A percentile compares a stretch with the other conserved stretches of the same genome.
Evolutionary conservation across 2,113 vertebrate genomes (phyloP).

Genomic region (human): DNA sequence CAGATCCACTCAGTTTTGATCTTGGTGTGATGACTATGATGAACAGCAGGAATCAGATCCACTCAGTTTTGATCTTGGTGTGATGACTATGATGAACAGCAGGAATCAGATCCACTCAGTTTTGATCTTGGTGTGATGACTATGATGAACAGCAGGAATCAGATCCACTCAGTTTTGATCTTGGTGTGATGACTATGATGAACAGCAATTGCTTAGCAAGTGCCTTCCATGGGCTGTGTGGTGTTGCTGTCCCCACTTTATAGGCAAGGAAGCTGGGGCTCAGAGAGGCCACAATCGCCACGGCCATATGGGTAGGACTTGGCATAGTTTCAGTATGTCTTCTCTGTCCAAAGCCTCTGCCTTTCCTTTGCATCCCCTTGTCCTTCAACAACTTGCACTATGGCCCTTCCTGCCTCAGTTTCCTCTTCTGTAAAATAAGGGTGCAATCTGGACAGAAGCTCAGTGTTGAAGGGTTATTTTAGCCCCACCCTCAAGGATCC

Average conservation of each 20-base stretch:
- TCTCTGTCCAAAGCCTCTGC: background rate
- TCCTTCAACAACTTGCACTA: background rate
- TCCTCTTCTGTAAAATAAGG: background rate
- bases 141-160: no score
- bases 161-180: background rate
- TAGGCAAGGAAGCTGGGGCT: background rate
- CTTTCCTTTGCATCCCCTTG: background rate
- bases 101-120: background rate
- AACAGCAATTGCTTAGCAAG: background rate
- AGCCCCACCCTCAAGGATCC: background rate
- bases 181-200: background rate
- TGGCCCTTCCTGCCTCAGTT: background rate
- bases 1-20: background rate
- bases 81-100: background rate
- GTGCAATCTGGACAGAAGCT: background rate
- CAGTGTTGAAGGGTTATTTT: background rate
- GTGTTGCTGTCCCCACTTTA: background rate
- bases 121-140: background rate
- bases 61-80: background rate
- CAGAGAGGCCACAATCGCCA: background rate
- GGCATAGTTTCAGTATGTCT: background rate
- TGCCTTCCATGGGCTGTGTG: background rate
- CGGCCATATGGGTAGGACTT: background rate
- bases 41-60: background rate
- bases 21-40: background rate